Conservation (phyloP, 2,113 vertebrate genomes). For the Pterocles burchelli region DNA sequence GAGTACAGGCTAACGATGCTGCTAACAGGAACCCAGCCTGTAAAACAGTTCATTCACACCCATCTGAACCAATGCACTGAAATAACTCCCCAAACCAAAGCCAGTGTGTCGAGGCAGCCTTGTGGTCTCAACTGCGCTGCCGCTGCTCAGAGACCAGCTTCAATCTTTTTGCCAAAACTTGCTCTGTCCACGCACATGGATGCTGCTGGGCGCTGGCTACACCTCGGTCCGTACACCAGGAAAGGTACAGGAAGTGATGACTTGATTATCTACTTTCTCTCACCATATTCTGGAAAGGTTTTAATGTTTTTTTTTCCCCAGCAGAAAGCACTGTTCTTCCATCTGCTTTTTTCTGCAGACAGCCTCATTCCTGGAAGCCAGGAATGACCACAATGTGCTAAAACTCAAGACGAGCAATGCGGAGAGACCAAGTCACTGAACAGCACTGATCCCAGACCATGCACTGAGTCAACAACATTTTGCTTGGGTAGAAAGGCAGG, state of each 20-base stretch:
- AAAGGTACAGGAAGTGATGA: not conserved
- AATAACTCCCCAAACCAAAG: not conserved
- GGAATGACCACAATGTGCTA: not conserved
- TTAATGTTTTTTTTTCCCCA: not conserved
- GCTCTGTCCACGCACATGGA: rapidly evolving
- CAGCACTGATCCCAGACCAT: not conserved
- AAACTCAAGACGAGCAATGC: not conserved
- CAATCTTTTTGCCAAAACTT: not conserved
- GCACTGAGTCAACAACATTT: not conserved
- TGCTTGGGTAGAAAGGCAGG: not conserved
- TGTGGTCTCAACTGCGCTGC: not conserved
- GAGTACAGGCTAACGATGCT: not conserved
- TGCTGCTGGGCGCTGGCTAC: not conserved
- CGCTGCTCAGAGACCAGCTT: not conserved
- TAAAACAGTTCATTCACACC: not conserved
- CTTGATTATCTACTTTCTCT: not conserved
- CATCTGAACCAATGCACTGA: not conserved
- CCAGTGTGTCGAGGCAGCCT: not conserved
- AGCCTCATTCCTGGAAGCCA: not conserved
- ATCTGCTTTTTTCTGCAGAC: not conserved
- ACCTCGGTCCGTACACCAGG: rapidly evolving
- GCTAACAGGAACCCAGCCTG: not conserved
- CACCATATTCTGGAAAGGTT: not conserved
- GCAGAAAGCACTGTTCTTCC: not conserved
- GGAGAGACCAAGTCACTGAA: not conserved